A percentile compares a stretch with the other conserved stretches of the same genome.
These are phyloP conservation scores for Dendrocincla tyrannina DNA, from an alignment of 2,797 vertebrate genomes.

Conservation along the genomic window DNA sequence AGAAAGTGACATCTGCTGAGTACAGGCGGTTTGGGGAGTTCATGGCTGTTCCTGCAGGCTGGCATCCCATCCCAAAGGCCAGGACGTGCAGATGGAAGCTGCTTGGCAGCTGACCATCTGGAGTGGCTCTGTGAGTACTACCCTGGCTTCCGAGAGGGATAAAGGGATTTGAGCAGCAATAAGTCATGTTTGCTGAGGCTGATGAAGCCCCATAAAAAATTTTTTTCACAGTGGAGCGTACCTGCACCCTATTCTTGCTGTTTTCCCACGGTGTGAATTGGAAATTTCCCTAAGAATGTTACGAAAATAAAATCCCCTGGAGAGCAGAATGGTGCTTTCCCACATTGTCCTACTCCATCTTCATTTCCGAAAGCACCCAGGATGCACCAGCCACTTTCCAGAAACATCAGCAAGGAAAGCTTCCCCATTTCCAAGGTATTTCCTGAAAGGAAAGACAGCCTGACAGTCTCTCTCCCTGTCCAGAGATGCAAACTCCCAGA, in stretches of 20 bases:
- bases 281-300: not conserved
- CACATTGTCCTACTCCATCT: not conserved
- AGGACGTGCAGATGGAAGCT: fast-evolving
- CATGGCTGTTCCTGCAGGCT: not conserved
- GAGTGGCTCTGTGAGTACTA: not conserved
- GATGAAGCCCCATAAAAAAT: not conserved
- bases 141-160: not conserved
- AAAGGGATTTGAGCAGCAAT: not conserved
- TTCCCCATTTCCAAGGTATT: not conserved
- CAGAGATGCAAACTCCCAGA: not conserved
- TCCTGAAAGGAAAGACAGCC: not conserved
- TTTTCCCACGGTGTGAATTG: fast-evolving
- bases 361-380: not conserved
- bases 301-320: not conserved
- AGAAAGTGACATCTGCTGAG: not conserved
- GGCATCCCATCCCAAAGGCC: not conserved
- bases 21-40: not conserved
- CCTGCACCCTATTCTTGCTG: not conserved
- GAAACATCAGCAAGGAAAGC: not conserved
- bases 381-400: not conserved
- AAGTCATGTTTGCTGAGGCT: not conserved
- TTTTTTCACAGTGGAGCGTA: fast-evolving
- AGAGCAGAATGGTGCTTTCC: not conserved
- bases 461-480: not conserved
- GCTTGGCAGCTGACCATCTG: not conserved